Base-by-base conservation (phyloP, 2,113 vertebrate species). In the Myrmecophaga tridactyla region DNA sequence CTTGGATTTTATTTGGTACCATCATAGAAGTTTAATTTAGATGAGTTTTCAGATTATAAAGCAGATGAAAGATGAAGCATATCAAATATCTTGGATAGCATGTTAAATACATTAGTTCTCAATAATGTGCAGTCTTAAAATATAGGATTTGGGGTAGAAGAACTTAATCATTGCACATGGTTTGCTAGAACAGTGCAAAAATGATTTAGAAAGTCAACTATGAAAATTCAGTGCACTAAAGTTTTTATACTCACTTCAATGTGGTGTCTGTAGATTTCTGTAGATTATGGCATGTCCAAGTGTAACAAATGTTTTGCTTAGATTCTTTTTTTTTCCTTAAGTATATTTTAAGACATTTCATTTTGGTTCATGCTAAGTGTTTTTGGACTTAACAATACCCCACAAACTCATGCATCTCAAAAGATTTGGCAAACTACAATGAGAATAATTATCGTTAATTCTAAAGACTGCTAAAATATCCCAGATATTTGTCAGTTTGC, bases 401-500 rank as follows among this genome's bases (percentile, higher is more conserved):
- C 56, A 60, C 34, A 60, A 72, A 86, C 34, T 15, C 62, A 89
- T 27, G 18, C 56, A 80, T 97, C 29, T 90, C 39, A 80, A 72
- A 84, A 95, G 53, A 92, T 51, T 95, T 97, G 95, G 78, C 67
- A 96, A 58, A 51, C 77, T 86, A 31, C 41, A 94, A 69, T 78
- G 82, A 94, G 48, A 88, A 46, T 67, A 96, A 70, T 97, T 95
- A 75, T 91, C 90, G 25, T 91, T 91, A 60, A 89, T 89, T 96
- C 80, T 78, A 56, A 88, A 90, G 56, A 70, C 78, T 86, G 63
- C 48, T 94, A 41, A 97, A 96, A 89, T 94, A 90, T 89, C 65
- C 17, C 80, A 88, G 91, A 83, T 94, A 86, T 80, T 93, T 97
- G 88, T 96, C 94, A 89, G 31, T 95, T 94, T 97, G 69, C 93